phyloP scores from a whole-genome alignment of 2,888 invertebrate genomes.

The Lepidochrysops patricia region DNA sequence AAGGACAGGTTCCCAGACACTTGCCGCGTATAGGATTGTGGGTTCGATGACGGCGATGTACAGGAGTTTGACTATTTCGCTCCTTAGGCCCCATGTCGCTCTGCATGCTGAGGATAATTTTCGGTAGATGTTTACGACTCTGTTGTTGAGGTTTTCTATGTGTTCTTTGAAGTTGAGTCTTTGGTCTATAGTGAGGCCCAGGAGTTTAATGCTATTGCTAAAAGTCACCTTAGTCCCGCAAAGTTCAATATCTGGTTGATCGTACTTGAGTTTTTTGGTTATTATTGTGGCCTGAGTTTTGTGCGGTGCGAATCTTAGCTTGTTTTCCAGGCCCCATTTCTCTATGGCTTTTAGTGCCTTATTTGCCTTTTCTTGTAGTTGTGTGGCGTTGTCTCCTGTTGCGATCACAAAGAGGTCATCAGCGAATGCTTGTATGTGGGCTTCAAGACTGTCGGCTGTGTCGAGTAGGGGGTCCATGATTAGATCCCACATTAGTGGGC shows the following conservation, averaged over 20 bases:
- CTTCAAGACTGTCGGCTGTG: not conserved
- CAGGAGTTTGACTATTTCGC: too few species aligned
- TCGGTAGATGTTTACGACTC: too few species aligned
- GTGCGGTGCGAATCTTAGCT: constrained; percentile 21
- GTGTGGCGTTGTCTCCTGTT: not conserved
- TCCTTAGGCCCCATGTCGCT: too few species aligned
- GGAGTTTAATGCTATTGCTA: not conserved
- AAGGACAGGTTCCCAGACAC: too few species aligned
- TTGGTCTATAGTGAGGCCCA: too few species aligned
- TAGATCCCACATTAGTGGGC: constrained; percentile 24
- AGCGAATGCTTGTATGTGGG: constrained; percentile 24
- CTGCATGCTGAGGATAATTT: too few species aligned
- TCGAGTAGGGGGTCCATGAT: constrained; percentile 20
- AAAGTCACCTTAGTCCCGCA: constrained; percentile 9
- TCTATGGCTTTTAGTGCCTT: not conserved
- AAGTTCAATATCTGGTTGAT: not conserved
- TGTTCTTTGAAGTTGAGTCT: too few species aligned
- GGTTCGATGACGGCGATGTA: too few species aligned
- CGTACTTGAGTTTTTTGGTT: constrained; percentile 16
- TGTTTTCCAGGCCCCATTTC: constrained; percentile 19
- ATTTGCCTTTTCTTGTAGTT: constrained; percentile 8
- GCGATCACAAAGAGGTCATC: constrained; percentile 23
- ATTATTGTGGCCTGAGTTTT: constrained; percentile 19
- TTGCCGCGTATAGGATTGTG: too few species aligned
- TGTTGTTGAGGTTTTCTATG: too few species aligned